Base-by-base conservation (phyloP, 1,140 invertebrate genomes). In the Bombus ignitus region DNA sequence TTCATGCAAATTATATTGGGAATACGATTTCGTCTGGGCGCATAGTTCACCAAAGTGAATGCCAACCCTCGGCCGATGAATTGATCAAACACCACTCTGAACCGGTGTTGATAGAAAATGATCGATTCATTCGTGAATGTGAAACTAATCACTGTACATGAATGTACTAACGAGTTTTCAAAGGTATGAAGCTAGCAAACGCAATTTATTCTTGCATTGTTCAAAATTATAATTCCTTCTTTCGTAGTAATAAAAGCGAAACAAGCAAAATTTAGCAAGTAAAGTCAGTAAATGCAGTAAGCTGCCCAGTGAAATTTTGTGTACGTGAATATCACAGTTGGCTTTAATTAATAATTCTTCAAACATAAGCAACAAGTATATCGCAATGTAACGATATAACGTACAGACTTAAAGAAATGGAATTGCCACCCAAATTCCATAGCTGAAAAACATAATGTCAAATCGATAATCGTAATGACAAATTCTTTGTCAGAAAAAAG, bases 1-100 rank as follows among this genome's bases (percentile, higher is more conserved):
- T 59, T 18, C 22, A 86, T 86, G 84, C 72, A 81, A 86, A 86
- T 86, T 86, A 81, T 86, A 81, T 81, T 59, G 42, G 76, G 12
- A 57, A 71, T 80, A 76, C 76, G 59, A 47, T 74, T 75, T 59
- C 71, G 44, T 62, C 42, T 32, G 47, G 70, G 37, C 44, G 28
- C 73, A 65, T 22, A 35, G 62, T 37, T 81, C 47, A 47, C 70
- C 72, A 81, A 81, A 81, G 84, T 32, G 44, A 81, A 37, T 39
- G 22, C 35, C 18, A 47, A 57, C 59, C 53, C 37, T 75, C 25
- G 70, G 35, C 4, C 39, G 15, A 22, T 6, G 68, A 62, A 66
- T 42, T 68, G 62, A 70, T 57, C 47, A 47, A 57, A 78, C 39
- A 35, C 3, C 42, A 62, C 59, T 35, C 1, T 32, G 22, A 22